Evolutionary conservation across 1,140 invertebrate species (phyloP).

Genomic region (Lepidotrigona ventralis): DNA sequence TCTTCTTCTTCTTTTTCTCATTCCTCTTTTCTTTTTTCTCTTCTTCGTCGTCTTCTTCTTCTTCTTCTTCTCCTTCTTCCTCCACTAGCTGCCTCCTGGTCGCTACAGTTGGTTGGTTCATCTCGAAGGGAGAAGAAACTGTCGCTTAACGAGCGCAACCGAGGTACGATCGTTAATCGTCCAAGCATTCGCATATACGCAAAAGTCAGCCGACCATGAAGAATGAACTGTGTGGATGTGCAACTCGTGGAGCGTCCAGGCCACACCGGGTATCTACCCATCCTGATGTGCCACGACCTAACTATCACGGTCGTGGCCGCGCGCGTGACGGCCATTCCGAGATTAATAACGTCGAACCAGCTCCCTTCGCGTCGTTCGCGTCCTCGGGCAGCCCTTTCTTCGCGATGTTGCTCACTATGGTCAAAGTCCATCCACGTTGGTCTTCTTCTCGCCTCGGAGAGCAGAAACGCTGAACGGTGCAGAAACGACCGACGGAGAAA

Average conservation of each 20-base stretch:
- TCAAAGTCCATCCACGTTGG: conserved; percentile 43
- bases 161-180: conserved; percentile 61
- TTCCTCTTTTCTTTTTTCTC: not conserved
- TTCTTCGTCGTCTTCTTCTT: not conserved
- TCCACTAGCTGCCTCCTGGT: not conserved
- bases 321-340: conserved; percentile 58
- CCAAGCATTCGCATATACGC: conserved; percentile 49
- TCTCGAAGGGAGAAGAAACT: conserved; percentile 40
- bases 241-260: conserved; percentile 17
- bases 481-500: conserved; percentile 16
- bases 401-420: not conserved
- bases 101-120: conserved; percentile 11
- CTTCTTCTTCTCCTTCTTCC: not conserved
- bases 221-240: conserved; percentile 52
- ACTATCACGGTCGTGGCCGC: conserved; percentile 50
- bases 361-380: conserved; percentile 44
- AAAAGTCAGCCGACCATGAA: conserved; percentile 58
- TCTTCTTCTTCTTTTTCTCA: not conserved
- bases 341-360: conserved; percentile 66
- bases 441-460: not conserved
- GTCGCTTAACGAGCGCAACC: conserved; percentile 62
- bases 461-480: not conserved
- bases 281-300: conserved; percentile 32
- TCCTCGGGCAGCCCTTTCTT: conserved; percentile 10
- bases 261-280: conserved; percentile 36